Evolutionary conservation across 2,113 vertebrate genomes (phyloP).

Genomic region (Calidris pygmaea): DNA sequence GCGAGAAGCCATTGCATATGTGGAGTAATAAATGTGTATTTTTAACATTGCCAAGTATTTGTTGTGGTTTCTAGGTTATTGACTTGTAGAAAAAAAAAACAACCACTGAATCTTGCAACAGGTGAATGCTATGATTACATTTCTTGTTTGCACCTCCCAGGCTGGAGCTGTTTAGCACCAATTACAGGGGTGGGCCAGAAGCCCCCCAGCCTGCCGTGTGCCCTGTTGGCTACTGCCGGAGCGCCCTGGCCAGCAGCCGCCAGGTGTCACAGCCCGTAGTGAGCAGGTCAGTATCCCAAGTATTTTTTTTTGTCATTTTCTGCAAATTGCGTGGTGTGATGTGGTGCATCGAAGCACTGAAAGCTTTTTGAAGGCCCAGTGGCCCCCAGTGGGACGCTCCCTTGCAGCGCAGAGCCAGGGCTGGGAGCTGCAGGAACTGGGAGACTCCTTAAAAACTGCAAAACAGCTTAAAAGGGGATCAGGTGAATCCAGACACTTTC

Average conservation of each 20-base stretch:
- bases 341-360: background rate
- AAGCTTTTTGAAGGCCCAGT: fast-evolving
- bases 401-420: background rate
- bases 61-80: background rate
- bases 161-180: background rate
- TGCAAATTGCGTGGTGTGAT: background rate
- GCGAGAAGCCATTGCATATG: background rate
- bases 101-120: too few relatives aligned
- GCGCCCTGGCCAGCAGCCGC: background rate
- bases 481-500: fast-evolving
- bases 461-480: fast-evolving
- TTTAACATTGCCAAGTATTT: background rate
- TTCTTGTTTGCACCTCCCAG: background rate
- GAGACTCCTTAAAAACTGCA: background rate
- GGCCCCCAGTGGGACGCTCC: fast-evolving
- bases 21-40: constrained; percentile 66
- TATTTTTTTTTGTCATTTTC: background rate
- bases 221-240: background rate
- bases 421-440: background rate
- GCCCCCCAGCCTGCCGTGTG: fast-evolving
- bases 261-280: fast-evolving
- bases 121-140: background rate
- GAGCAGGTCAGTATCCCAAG: fast-evolving
- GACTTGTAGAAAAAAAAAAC: too few relatives aligned
- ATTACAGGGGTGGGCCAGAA: fast-evolving